These are phyloP conservation scores for Sandelia bainsii DNA, from an alignment of 2,797 vertebrate genomes.

Conservation along the genomic window DNA sequence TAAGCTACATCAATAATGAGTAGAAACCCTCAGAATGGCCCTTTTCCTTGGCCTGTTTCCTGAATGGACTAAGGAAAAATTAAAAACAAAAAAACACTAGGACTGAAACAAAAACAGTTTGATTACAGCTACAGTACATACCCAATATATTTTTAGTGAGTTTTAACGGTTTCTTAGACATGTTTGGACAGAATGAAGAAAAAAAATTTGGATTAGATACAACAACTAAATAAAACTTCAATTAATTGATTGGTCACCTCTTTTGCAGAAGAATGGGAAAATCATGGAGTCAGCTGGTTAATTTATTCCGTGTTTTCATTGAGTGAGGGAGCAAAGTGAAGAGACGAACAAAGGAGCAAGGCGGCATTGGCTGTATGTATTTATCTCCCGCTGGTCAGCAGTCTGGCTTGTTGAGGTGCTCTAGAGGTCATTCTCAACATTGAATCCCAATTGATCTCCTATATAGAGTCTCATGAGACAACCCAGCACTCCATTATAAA, in stretches of 20 bases:
- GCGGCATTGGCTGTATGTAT: slow-evolving; percentile 78
- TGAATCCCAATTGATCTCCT: slow-evolving; percentile 82
- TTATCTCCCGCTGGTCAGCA: slow-evolving; percentile 75
- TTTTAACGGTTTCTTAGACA: background rate
- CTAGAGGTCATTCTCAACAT: slow-evolving; percentile 81
- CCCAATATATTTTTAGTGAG: slow-evolving; percentile 10
- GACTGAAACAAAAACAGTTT: slow-evolving; percentile 18
- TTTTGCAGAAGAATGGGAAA: slow-evolving; percentile 67
- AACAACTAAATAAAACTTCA: slow-evolving; percentile 41
- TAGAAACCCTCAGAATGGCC: slow-evolving; percentile 58
- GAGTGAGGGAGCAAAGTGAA: slow-evolving; percentile 61
- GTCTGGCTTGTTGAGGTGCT: slow-evolving; percentile 75
- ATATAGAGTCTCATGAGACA: slow-evolving; percentile 75
- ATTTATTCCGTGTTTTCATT: slow-evolving; percentile 77
- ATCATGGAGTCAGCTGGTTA: slow-evolving; percentile 75
- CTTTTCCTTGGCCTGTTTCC: slow-evolving; percentile 60
- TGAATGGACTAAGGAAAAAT: slow-evolving; percentile 32
- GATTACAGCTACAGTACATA: slow-evolving; percentile 4
- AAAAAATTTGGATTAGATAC: slow-evolving; percentile 12
- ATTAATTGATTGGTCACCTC: slow-evolving; percentile 47
- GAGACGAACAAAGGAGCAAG: slow-evolving; percentile 53
- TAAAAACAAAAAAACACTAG: slow-evolving; percentile 8
- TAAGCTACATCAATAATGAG: slow-evolving; percentile 62
- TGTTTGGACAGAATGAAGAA: background rate
- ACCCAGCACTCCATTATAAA: slow-evolving; percentile 68